These are phyloP conservation scores for Coreoperca whiteheadi DNA, from an alignment of 2,113 vertebrate species.

Conservation along the genomic window DNA sequence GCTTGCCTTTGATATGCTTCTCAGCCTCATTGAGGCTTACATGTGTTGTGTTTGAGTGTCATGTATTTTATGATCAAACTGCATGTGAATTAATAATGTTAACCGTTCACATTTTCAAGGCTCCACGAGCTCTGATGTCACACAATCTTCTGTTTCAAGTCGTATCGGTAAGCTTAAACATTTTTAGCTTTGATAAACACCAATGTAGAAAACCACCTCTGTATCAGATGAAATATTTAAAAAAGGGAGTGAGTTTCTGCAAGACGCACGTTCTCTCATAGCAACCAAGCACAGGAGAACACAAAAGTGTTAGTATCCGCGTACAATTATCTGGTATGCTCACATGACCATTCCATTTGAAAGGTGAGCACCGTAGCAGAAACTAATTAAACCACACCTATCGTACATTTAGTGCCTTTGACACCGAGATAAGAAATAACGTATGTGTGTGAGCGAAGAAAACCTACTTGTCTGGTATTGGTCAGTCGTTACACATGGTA, in stretches of 20 bases:
- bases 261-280: neutral
- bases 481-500: conserved; percentile 11
- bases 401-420: neutral
- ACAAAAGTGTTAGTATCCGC: neutral
- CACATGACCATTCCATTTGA: neutral
- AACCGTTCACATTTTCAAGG: neutral
- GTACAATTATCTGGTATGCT: neutral
- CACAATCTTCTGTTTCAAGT: neutral
- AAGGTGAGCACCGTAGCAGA: neutral
- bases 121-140: neutral
- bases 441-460: neutral
- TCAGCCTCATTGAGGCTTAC: neutral
- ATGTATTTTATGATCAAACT: neutral
- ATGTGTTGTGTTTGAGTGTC: neutral
- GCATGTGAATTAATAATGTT: neutral
- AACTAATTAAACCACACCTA: neutral
- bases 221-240: neutral
- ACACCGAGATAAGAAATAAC: neutral
- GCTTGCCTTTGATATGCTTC: neutral
- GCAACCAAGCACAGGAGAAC: neutral
- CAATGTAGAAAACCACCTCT: neutral
- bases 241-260: neutral
- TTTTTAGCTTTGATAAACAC: neutral
- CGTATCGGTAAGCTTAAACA: accelerated
- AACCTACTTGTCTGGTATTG: neutral